phyloP scores from a whole-genome alignment of 2,113 vertebrate species.

The Ciconia boyciana region DNA sequence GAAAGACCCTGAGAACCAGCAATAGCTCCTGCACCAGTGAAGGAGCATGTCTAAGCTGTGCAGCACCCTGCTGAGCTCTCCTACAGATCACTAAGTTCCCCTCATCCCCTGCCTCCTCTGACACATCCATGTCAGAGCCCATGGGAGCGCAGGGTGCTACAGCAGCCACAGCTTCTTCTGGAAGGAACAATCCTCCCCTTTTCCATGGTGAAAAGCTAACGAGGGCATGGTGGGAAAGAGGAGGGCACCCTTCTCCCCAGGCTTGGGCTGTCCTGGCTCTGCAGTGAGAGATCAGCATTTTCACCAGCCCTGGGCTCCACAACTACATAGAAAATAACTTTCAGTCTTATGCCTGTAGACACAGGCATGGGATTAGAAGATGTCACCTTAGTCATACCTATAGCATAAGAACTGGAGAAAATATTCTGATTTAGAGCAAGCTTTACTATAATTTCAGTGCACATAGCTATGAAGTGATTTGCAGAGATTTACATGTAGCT shows the following conservation, averaged over 20 bases:
- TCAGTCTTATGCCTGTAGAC: not conserved
- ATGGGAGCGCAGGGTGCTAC: not conserved
- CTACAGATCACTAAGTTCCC: not conserved
- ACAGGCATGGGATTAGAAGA: not conserved
- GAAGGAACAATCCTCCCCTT: not conserved
- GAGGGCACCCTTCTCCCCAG: not conserved
- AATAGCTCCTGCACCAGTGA: not conserved
- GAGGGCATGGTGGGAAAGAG: not conserved
- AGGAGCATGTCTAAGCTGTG: not conserved
- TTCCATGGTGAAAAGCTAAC: not conserved
- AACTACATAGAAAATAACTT: not conserved
- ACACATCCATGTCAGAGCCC: not conserved
- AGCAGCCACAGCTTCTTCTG: not conserved
- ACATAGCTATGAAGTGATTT: not conserved
- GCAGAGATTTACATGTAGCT: not conserved
- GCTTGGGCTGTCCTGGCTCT: not conserved
- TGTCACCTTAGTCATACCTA: not conserved
- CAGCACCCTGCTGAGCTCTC: not conserved
- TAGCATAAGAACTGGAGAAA: not conserved
- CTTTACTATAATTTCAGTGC: not conserved
- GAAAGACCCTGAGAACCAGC: not conserved
- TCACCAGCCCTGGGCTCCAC: not conserved
- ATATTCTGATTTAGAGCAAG: not conserved
- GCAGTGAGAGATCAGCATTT: not conserved
- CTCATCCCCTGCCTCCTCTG: not conserved